A percentile compares a stretch with the other conserved stretches of the same genome.
Conservation (phyloP, 2,888 invertebrate species). For the Andrena minutula region DNA sequence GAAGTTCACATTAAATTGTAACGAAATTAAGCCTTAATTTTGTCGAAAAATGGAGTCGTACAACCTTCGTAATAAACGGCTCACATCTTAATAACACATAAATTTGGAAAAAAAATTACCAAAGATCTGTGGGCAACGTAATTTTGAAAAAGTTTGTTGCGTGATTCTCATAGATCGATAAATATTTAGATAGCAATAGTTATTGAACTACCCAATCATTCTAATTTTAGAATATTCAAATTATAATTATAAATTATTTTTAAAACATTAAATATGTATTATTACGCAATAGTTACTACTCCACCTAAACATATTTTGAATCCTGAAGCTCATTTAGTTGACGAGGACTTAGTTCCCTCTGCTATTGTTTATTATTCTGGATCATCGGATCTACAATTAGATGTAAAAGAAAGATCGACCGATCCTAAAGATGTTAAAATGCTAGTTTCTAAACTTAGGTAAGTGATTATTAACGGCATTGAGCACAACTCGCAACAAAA, state of each 20-base stretch:
- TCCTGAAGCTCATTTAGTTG: slow-evolving; percentile 88
- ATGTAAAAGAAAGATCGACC: slow-evolving; percentile 88
- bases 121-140: too few species aligned
- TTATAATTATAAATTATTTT: background rate
- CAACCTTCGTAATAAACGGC: too few species aligned
- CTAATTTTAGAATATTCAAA: background rate
- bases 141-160: too few species aligned
- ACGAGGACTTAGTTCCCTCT: slow-evolving; percentile 92
- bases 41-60: too few species aligned
- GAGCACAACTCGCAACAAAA: slow-evolving; percentile 2
- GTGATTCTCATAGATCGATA: too few species aligned
- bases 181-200: too few species aligned
- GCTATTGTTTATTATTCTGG: slow-evolving; percentile 89
- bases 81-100: too few species aligned
- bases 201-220: too few species aligned
- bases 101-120: too few species aligned
- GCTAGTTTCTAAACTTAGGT: slow-evolving; percentile 90
- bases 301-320: slow-evolving; percentile 92
- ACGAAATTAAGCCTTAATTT: too few species aligned
- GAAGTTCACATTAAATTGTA: too few species aligned
- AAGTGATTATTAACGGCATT: slow-evolving; percentile 38
- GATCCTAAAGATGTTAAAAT: slow-evolving; percentile 89
- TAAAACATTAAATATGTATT: slow-evolving; percentile 18
- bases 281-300: slow-evolving; percentile 89
- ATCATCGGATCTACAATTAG: slow-evolving; percentile 87